phyloP scores from a whole-genome alignment of 1,140 invertebrate genomes.

The Stenopsyche tienmushanensis region DNA sequence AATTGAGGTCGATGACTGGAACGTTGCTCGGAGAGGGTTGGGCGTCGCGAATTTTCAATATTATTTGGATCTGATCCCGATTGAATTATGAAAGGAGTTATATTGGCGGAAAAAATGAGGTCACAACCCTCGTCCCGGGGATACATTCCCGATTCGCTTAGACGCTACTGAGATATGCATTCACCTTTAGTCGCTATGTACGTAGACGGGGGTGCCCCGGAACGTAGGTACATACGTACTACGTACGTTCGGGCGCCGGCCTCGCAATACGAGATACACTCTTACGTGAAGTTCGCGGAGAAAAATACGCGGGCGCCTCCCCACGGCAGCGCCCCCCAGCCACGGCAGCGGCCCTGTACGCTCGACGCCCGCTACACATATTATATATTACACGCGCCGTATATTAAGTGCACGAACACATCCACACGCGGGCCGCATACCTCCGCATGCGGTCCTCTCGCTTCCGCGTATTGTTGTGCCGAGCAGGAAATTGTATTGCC shows the following conservation, averaged over 20 bases:
- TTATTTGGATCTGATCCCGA: no score
- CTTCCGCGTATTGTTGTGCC: conserved; percentile 3
- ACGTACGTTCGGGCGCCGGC: no score
- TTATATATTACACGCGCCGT: background rate
- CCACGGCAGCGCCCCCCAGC: conserved; percentile 16
- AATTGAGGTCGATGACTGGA: no score
- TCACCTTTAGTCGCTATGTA: no score
- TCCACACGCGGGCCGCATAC: background rate
- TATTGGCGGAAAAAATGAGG: no score
- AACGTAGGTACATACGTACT: no score
- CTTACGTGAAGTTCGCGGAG: conserved; percentile 24
- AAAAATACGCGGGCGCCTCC: conserved; percentile 26
- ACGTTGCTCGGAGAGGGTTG: no score
- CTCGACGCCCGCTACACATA: conserved; percentile 25
- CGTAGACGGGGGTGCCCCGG: no score
- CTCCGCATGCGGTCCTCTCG: background rate
- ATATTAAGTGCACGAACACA: background rate
- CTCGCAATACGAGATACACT: conserved; percentile 33
- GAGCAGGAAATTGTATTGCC: conserved; percentile 21
- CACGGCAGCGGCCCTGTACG: conserved; percentile 41
- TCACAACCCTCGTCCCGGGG: conserved; percentile 35
- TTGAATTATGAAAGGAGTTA: no score
- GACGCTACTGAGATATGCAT: conserved; percentile 40
- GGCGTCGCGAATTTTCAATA: no score
- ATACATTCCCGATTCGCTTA: no score